Base-by-base conservation (phyloP, 1,140 invertebrate genomes). In the Leptinotarsa texana region DNA sequence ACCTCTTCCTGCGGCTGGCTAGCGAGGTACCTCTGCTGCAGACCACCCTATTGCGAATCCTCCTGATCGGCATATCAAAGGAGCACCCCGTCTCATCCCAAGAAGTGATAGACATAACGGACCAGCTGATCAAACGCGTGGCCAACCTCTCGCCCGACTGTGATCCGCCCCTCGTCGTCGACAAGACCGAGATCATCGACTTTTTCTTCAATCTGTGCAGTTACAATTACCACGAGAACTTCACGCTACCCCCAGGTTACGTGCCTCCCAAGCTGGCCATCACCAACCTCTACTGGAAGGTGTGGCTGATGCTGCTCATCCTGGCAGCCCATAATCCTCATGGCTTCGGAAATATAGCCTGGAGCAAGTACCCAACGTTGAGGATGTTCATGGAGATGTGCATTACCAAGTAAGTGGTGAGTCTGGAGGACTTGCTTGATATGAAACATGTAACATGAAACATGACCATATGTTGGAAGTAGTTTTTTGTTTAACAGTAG, bases 351-450 rank as follows among this genome's bases (percentile, higher is more conserved):
- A 90, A 90, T 75, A 87, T 92, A 66, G 95, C 92, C 27, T 98
- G 96, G 93, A 91, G 93, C 80, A 92, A 92, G 76, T 98, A 98
- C 87, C 95, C 96, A n/a, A 98, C 94, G 66, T 88, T 99, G 68
- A 90, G 94, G 79, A 92, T 92, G 75, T 88, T 99, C 62, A 98
- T 98, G 89, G 96, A 99, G 88, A 97, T 97, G 93, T 97, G 96
- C 81, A 98, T 99, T 80, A 99, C 97, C 8, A 97, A 95, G 91
- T 94, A 87, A 87, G 87, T 79, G 49, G 42, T 24, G 63, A 24
- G 21, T 21, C 21, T 62, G 0, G 61, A 62, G 61, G 17, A 21
- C 13, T 62, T 3, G 61, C 61, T 62, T 13, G 3, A 3, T 62
- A n/a, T 3, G 17, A n/a, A 17, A 21, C 57, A n/a, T 1, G 17